Evolutionary conservation across 2,113 vertebrate species (phyloP), one percentile per base, ranked within the genome.

Genomic region (Hymenochirus boettgeri): DNA sequence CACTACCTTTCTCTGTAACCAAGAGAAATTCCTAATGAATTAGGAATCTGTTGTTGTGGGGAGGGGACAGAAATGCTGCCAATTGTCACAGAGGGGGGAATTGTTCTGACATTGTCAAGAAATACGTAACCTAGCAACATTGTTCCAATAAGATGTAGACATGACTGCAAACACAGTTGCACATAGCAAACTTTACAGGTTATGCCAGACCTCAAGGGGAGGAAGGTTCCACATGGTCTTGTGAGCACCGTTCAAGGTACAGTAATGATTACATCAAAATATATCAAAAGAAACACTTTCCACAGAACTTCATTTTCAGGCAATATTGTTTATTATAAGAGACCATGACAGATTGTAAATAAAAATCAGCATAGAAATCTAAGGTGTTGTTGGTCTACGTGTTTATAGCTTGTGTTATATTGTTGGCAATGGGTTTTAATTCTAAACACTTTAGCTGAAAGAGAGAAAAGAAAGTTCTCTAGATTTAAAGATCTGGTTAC

Each of bases 121-220:
- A 69, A 45, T 26, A 23, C 9, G 64, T 67, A 51, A 31, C 65
- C 48, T 60, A 69, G 65, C 57, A 60, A 69, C 57, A 5, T n/a
- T 23, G 65, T 60, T 35, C 35, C 47, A 69, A 69, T 69, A 59
- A 69, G 65, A 69, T 24, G 10, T 31, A 45, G 47, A 15, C 65
- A 53, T 60, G 65, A 69, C 51, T 42, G 65, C 65, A 60, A 69
- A 69, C 65, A 67, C 64, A 52, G 18, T 55, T 59, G 31, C 21
- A 24, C 57, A 59, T 33, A 60, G 35, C 31, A 27, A 57, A 31
- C 47, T 24, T 33, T 29, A 31, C 62, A 31, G 33, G 45, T 69
- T 48, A 24, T 23, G 65, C 24, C 47, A 59, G 42, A 48, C 45
- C 26, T 21, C 42, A 25, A 42, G 11, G 23, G 10, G 27, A 47